Conservation (phyloP, 2,113 vertebrate species). For the Mastomys natalensis region DNA sequence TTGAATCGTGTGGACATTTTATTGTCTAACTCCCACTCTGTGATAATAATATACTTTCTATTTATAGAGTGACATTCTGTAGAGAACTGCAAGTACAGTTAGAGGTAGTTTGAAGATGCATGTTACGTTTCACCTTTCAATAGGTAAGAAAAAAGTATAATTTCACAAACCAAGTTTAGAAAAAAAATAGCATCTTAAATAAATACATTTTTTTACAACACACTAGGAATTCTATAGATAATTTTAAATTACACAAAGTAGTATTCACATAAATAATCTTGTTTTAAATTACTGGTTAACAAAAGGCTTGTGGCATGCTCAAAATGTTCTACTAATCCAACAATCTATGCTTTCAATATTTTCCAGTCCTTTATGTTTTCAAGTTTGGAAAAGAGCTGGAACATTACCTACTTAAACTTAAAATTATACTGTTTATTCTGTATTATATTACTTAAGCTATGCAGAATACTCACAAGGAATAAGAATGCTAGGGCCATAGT, state of each 20-base stretch:
- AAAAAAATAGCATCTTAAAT: not conserved
- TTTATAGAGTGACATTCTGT: conserved; percentile 29
- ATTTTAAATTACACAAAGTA: not conserved
- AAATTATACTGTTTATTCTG: not conserved
- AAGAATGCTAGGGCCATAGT: not conserved
- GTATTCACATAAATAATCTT: not conserved
- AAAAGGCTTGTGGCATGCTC: not conserved
- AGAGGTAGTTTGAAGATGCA: not conserved
- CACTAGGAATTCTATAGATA: not conserved
- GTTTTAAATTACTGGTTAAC: not conserved
- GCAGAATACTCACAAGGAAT: not conserved
- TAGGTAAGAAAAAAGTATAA: not conserved
- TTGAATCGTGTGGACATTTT: not conserved
- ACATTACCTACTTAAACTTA: not conserved
- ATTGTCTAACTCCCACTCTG: not conserved
- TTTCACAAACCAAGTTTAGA: conserved; percentile 33
- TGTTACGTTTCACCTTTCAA: not conserved
- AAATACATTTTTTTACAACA: not conserved
- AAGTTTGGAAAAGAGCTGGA: not conserved
- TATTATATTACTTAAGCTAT: not conserved
- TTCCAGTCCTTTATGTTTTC: not conserved
- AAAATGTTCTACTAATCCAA: not conserved
- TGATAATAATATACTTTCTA: conserved; percentile 42
- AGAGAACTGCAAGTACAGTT: conserved; percentile 5
- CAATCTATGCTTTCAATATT: not conserved